Evolutionary conservation across 2,113 vertebrate genomes (phyloP).

Genomic region (Cathartes aura): DNA sequence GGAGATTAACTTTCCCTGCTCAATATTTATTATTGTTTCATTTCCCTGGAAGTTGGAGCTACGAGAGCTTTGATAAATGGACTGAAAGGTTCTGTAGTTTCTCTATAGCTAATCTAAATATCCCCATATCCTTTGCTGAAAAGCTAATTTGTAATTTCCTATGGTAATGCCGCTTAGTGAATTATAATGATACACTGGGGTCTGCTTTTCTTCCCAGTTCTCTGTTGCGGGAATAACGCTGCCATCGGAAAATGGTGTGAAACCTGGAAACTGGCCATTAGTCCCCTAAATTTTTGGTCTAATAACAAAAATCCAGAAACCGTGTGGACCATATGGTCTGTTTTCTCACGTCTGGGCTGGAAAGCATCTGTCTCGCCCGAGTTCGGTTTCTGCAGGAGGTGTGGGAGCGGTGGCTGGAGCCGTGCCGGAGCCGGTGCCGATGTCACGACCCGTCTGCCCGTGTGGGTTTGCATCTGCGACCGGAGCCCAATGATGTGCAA

Average conservation of each 20-base stretch:
- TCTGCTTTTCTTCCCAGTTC: not conserved
- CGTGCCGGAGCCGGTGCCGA: not conserved
- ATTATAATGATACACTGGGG: not conserved
- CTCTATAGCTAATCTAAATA: constrained; percentile 38
- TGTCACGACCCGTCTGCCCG: accelerated
- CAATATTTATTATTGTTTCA: constrained; percentile 63
- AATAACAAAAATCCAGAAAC: not conserved
- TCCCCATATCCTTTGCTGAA: not conserved
- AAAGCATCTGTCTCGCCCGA: not conserved
- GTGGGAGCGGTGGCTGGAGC: not conserved
- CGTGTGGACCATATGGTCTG: not conserved
- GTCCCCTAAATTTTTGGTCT: not conserved
- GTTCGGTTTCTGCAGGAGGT: not conserved
- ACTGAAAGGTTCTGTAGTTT: constrained; percentile 14
- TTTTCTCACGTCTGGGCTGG: not conserved
- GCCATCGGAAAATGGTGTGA: not conserved
- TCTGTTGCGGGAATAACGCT: not conserved
- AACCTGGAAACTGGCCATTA: constrained; percentile 29
- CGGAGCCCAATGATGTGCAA: accelerated
- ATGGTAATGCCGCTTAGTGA: constrained; percentile 14
- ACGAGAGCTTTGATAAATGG: constrained; percentile 11
- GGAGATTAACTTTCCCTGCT: constrained; percentile 51
- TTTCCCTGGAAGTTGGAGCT: constrained; percentile 30
- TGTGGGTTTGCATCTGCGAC: not conserved
- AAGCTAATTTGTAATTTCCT: constrained; percentile 66